Evolutionary conservation across 2,113 vertebrate genomes (phyloP).

Genomic region (Lepidothrix coronata): DNA sequence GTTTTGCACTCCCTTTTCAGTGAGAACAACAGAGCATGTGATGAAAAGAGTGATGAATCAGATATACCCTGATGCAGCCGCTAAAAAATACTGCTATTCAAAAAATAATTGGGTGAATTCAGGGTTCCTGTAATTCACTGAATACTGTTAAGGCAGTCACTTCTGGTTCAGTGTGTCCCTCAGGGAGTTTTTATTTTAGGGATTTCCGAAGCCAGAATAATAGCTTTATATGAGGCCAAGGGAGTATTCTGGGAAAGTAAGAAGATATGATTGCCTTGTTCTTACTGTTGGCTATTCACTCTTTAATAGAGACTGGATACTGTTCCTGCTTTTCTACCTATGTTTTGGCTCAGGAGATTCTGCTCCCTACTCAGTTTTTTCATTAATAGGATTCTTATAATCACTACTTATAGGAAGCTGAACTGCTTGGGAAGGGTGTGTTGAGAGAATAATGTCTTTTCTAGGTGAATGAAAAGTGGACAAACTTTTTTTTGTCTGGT

Average conservation of each 20-base stretch:
- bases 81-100: background rate
- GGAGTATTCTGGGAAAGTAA: background rate
- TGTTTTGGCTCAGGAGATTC: background rate
- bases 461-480: background rate
- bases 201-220: background rate
- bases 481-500: background rate
- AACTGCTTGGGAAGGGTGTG: background rate
- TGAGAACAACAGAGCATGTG: background rate
- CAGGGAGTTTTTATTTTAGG: background rate
- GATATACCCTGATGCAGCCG: background rate
- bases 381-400: background rate
- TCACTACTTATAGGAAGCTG: background rate
- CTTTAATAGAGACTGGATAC: background rate
- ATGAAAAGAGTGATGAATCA: background rate
- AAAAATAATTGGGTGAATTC: background rate
- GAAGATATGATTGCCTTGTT: background rate
- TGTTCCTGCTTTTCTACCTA: background rate
- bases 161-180: background rate
- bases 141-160: background rate
- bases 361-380: background rate
- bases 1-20: background rate
- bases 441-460: background rate
- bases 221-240: background rate
- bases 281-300: background rate
- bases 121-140: background rate